Conservation (phyloP, 2,113 vertebrate species). For the Poecile atricapillus region DNA sequence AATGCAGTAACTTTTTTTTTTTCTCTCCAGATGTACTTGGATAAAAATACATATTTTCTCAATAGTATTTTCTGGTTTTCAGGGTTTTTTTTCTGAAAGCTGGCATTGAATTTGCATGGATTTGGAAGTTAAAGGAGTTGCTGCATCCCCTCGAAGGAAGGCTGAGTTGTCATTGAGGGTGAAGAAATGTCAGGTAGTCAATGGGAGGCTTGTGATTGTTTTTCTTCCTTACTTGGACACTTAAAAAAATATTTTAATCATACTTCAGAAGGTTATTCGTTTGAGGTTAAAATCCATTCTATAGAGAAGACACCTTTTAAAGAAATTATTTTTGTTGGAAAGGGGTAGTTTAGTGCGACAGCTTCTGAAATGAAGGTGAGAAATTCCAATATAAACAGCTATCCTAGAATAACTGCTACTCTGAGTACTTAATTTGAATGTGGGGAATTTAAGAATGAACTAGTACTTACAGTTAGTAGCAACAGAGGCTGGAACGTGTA, state of each 20-base stretch:
- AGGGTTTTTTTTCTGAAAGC: neutral
- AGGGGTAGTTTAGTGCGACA: neutral
- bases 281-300: neutral
- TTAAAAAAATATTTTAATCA: neutral
- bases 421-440: neutral
- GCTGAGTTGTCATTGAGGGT: neutral
- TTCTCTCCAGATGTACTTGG: neutral
- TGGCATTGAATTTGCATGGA: conserved; percentile 63
- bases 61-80: neutral
- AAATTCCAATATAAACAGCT: neutral
- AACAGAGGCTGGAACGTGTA: neutral
- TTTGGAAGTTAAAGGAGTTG: conserved; percentile 67
- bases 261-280: neutral
- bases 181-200: conserved; percentile 60
- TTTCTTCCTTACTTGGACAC: neutral
- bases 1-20: neutral
- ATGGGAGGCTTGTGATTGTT: neutral
- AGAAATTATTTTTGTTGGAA: neutral
- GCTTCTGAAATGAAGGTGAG: neutral
- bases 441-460: neutral
- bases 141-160: conserved; percentile 34
- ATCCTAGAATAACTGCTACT: neutral
- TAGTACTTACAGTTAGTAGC: neutral
- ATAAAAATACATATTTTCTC: neutral
- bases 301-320: neutral